Base-by-base conservation (phyloP, 2,113 vertebrate species). In the Melanocharis versteri region DNA sequence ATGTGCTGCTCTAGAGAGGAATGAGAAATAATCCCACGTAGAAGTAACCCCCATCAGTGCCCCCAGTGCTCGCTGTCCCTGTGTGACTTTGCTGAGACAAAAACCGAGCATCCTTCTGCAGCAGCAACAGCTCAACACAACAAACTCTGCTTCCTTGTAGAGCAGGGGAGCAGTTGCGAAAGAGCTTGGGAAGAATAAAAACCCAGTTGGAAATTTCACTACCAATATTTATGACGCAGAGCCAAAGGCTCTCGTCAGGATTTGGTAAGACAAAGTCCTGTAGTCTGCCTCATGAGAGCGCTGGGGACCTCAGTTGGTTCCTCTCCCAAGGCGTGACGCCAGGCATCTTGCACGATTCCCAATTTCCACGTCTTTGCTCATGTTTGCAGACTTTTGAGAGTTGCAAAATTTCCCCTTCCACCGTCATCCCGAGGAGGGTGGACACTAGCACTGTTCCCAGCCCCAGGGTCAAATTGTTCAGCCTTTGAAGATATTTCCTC, bases 401-500 rank as follows among this genome's bases (percentile, higher is more conserved):
- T 93, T 97, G 92, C 80, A 60, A 82, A 93, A 97, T 80, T 81
- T 83, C 79, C 54, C 54, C 56, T 50, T 93, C 78, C 3, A 3
- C 58, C 0, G 0, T 65, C 4, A 1, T 10, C 7, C 37, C 11
- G 11, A 28, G 82, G 37, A 90, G 86, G 90, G 93, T 89, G 92
- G 96, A 96, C 96, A 96, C 72, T 48, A 87, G 64, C n/a, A 33
- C 66, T 93, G 76, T 90, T 96, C 72, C 48, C 76, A 92, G 92
- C 96, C 92, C 69, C 83, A 90, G 76, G 93, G 96, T 94, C 92
- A 95, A 33, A 92, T 90, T 95, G 90, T 85, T 97, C 90, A 90
- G 86, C 64, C 94, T 97, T 96, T 96, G 94, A 96, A 96, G 95
- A 88, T 88, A 60, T 90, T 96, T 94, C 85, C 86, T 96, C 60